Base-by-base conservation (phyloP, 1,140 invertebrate species). In the Drosophila yakuba region DNA sequence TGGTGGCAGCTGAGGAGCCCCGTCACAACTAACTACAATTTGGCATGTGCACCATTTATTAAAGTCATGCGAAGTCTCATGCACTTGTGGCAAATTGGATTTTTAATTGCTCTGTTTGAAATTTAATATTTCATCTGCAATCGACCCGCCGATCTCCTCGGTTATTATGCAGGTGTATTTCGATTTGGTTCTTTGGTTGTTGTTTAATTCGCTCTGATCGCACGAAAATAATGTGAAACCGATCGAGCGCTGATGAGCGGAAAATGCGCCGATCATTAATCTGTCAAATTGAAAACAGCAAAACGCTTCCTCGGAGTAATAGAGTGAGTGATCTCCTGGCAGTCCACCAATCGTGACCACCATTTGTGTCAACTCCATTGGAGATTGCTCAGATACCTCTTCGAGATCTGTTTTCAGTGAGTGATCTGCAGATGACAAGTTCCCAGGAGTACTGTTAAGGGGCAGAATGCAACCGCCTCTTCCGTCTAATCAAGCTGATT, bases 1-100 rank as follows among this genome's bases (percentile, higher is more conserved):
- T 89, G 84, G 84, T 54, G 56, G 79, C 71, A 62, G 83, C 76
- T 83, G 62, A 82, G 75, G 15, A 44, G 54, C 56, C 48, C 25
- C 48, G n/a, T 15, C 25, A 11, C 45, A 14, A 6, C 58, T 59
- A 62, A 67, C 62, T 73, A 86, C 75, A 82, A 79, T 86, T 86
- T 88, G 83, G 83, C 84, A 86, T 86, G 83, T 86, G 79, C 80
- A 86, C 83, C 83, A 86, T 88, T 88, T 88, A 88, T 88, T 83
- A 82, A 71, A 86, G 79, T 64, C 72, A 80, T 68, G 79, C 59
- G 38, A 66, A 69, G 80, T 74, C 68, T 74, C 56, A 59, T 74
- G 58, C 48, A 78, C 50, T 78, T 78, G 74, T 82, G 82, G 82
- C 83, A 88, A 86, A 86, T 86, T 83, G 82, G 54, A 63, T 74